Base-by-base conservation (phyloP, 2,113 vertebrate genomes). In the Sylvietta virens region DNA sequence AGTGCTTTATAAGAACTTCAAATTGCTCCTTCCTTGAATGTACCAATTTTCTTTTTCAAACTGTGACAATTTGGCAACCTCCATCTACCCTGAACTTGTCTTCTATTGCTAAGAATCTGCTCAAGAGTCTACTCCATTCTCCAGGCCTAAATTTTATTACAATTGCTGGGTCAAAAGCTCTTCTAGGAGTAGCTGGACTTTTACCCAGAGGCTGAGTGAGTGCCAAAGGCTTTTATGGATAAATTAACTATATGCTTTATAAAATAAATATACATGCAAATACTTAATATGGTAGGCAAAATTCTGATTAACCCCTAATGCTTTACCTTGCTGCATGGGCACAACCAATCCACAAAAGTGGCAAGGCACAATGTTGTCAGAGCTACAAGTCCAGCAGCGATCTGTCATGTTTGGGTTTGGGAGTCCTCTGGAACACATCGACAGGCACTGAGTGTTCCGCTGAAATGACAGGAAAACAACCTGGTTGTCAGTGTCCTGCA, bases 1-100 rank as follows among this genome's bases (percentile, higher is more conserved):
- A 85, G 70, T 28, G 45, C 66, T 92, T 66, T 62, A 4, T 65
- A 95, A 89, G 74, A 69, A 65, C 81, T 90, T 91, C 45, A 92
- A 65, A 95, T 95, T 95, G 74, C 50, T 94, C 77, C 23, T 81
- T 92, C 61, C 61, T 81, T 89, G 56, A 95, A 89, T 15, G 44
- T 64, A 79, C 61, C 78, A 56, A 91, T 94, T 95, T 95, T 78
- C 77, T 79, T 77, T 92, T 81, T 82, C 81, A 85, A 74, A 73
- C 81, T 87, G 94, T 54, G 90, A 58, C 39, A 51, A 94, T 88
- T 65, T 90, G 78, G 84, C 35, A 88, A 73, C 48, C 42, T 88
- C 47, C 42, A 73, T 73, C 70, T 82, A 44, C 35, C 54, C 50
- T 47, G 84, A 92, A 62, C 45, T 85, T 56, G 20, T 48, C 44